A percentile compares a stretch with the other conserved stretches of the same genome.
Evolutionary conservation across 1,140 invertebrate species (phyloP).

Genomic region (Eulimnadia texana): DNA sequence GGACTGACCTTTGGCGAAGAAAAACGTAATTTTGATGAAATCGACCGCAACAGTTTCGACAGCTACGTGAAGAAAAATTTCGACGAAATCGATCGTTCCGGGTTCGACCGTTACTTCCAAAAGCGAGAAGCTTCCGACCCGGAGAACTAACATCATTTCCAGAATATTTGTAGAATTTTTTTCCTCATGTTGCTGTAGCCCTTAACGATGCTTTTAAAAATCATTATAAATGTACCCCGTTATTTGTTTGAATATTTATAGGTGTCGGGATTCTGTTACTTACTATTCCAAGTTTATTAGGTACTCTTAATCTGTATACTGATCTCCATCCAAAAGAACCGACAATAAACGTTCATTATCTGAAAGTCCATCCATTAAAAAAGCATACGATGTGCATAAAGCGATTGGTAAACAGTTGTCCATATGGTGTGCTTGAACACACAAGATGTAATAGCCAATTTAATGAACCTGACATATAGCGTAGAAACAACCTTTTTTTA

Average conservation of each 20-base stretch:
- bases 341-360: background rate
- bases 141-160: constrained; percentile 36
- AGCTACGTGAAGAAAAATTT: constrained; percentile 39
- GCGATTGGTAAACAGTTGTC: too few relatives aligned
- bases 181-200: too few relatives aligned
- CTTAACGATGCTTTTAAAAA: too few relatives aligned
- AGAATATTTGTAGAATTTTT: too few relatives aligned
- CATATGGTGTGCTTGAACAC: too few relatives aligned
- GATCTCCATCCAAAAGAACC: background rate
- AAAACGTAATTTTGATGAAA: constrained; percentile 37
- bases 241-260: background rate
- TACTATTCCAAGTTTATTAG: background rate
- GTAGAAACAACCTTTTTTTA: too few relatives aligned
- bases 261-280: background rate
- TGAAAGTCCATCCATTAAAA: too few relatives aligned
- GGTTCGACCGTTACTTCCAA: constrained; percentile 39
- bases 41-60: constrained; percentile 28
- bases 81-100: constrained; percentile 43
- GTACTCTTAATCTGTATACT: background rate
- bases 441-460: too few relatives aligned
- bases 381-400: too few relatives aligned
- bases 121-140: constrained; percentile 23
- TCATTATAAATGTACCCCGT: background rate
- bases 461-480: too few relatives aligned
- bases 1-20: constrained; percentile 24